A percentile compares a stretch with the other conserved stretches of the same genome.
phyloP scores from a whole-genome alignment of 2,113 vertebrate species.

The Hippocampus mohnikei region DNA sequence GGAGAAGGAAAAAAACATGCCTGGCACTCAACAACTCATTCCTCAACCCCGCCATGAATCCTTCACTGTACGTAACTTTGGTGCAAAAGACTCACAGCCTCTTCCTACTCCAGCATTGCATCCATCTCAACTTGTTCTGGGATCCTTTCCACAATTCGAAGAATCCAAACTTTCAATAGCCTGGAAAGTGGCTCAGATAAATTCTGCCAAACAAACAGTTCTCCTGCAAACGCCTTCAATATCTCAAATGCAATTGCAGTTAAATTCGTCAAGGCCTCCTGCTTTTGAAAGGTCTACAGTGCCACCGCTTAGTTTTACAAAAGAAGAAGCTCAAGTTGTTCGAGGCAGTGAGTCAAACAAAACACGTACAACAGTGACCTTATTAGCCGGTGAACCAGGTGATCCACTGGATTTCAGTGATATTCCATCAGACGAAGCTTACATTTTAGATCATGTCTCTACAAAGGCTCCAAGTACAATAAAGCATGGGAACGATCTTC shows the following conservation, averaged over 20 bases:
- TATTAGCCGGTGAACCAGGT: slow-evolving; percentile 22
- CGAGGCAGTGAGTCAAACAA: slow-evolving; percentile 15
- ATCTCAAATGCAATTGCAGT: slow-evolving; percentile 20
- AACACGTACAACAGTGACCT: slow-evolving; percentile 8
- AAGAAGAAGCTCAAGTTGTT: slow-evolving; percentile 11
- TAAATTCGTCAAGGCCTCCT: slow-evolving; percentile 33
- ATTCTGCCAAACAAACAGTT: slow-evolving; percentile 25
- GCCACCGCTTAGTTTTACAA: slow-evolving; percentile 15
- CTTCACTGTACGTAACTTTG: slow-evolving; percentile 16
- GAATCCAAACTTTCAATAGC: slow-evolving; percentile 36
- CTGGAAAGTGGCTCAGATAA: slow-evolving; percentile 24
- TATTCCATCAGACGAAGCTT: slow-evolving; percentile 18
- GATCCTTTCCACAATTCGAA: slow-evolving; percentile 14
- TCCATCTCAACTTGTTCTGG: slow-evolving; percentile 19
- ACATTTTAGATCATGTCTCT: slow-evolving; percentile 16
- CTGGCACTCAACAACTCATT: slow-evolving; percentile 34
- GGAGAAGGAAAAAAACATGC: slow-evolving; percentile 42
- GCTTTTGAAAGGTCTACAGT: slow-evolving; percentile 17
- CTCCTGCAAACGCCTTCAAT: slow-evolving; percentile 10
- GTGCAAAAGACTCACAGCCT: slow-evolving; percentile 21
- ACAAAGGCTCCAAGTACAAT: slow-evolving; percentile 25
- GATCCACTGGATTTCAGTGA: slow-evolving; percentile 26
- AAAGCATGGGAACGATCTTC: slow-evolving; percentile 33
- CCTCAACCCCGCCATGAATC: slow-evolving; percentile 31
- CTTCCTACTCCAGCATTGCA: slow-evolving; percentile 31